Conservation (phyloP, 1,140 invertebrate genomes). For the Agrypnia vestita region DNA sequence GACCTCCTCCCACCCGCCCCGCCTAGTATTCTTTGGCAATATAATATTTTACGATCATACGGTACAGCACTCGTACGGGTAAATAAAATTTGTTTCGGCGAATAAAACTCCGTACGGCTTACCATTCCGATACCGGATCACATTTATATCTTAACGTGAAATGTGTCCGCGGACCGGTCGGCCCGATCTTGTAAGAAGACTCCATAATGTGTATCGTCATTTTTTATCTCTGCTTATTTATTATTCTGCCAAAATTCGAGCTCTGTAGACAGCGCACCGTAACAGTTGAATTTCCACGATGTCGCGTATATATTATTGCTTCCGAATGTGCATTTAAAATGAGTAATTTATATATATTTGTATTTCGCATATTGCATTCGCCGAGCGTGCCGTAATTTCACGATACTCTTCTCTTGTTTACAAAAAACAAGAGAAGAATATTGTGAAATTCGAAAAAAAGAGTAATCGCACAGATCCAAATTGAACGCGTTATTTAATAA, state of each 20-base stretch:
- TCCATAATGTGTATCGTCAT: slow-evolving; percentile 12
- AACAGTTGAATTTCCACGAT: too few relatives aligned
- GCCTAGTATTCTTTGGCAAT: not conserved
- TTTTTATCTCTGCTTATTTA: slow-evolving; percentile 14
- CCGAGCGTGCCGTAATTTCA: too few relatives aligned
- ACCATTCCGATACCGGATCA: not conserved
- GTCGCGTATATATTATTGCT: too few relatives aligned
- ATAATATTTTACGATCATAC: slow-evolving; percentile 2
- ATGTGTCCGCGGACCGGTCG: not conserved
- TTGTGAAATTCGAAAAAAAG: too few relatives aligned
- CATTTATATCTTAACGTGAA: not conserved
- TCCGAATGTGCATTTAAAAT: too few relatives aligned
- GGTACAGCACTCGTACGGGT: not conserved
- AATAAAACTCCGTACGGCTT: slow-evolving; percentile 19
- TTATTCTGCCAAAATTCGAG: not conserved
- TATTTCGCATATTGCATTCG: too few relatives aligned
- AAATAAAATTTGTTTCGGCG: slow-evolving; percentile 33
- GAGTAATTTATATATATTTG: too few relatives aligned
- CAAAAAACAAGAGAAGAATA: too few relatives aligned
- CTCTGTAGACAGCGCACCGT: slow-evolving; percentile 6
- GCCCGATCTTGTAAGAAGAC: not conserved
- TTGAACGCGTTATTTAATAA: too few relatives aligned
- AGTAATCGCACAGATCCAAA: too few relatives aligned
- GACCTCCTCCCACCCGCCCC: not conserved
- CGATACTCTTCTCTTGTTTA: too few relatives aligned